Evolutionary conservation across 2,888 invertebrate species (phyloP).

Genomic region (Sarcophaga variegata): DNA sequence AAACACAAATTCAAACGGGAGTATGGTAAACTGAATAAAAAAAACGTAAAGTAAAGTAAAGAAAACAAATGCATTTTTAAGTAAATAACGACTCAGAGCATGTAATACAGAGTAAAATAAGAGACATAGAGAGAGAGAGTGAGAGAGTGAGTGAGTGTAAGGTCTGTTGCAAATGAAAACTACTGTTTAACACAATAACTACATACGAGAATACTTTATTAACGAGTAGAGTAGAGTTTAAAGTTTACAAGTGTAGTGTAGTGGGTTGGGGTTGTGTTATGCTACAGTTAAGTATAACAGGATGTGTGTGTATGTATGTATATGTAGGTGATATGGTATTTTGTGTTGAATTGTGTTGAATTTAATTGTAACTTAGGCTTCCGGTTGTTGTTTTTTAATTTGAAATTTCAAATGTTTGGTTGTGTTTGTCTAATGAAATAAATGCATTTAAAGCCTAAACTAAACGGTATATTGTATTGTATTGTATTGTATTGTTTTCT

Average conservation of each 20-base stretch:
- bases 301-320: neutral
- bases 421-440: constrained; percentile 22
- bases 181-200: too few relatives aligned
- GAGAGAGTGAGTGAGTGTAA: neutral
- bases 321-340: neutral
- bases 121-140: neutral
- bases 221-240: too few relatives aligned
- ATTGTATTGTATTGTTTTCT: neutral
- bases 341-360: neutral
- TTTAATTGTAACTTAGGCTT: too few relatives aligned
- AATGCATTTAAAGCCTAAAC: constrained; percentile 1
- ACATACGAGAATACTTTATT: too few relatives aligned
- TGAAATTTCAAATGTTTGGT: constrained; percentile 8
- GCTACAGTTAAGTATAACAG: too few relatives aligned
- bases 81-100: constrained; percentile 23
- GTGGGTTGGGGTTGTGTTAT: too few relatives aligned
- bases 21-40: neutral
- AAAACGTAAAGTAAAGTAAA: neutral
- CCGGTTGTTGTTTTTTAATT: neutral
- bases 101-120: neutral
- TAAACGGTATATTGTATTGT: neutral
- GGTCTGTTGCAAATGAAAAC: neutral
- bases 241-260: too few relatives aligned
- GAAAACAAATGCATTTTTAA: constrained; percentile 17
- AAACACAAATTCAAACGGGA: neutral